Conservation (phyloP, 2,113 vertebrate genomes). For the Poecilia latipinna region DNA sequence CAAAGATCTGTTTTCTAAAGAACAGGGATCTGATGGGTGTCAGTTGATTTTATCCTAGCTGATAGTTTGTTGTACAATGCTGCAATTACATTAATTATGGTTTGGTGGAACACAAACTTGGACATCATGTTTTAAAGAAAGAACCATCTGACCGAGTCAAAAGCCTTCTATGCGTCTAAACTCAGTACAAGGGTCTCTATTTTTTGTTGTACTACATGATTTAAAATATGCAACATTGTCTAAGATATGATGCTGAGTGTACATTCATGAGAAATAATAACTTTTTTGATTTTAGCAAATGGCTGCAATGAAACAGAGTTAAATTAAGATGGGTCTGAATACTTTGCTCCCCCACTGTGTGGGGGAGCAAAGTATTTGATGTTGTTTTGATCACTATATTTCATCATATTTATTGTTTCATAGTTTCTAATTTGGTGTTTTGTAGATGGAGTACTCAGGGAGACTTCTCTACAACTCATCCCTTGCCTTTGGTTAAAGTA, state of each 20-base stretch:
- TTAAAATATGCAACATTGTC: too few species aligned
- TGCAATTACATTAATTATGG: background rate
- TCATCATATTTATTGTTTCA: background rate
- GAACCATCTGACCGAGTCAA: background rate
- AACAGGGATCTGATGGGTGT: too few species aligned
- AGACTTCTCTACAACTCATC: constrained; percentile 94
- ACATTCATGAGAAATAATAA: too few species aligned
- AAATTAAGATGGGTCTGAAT: too few species aligned
- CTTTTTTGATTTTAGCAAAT: too few species aligned
- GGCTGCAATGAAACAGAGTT: too few species aligned
- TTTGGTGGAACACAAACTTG: background rate
- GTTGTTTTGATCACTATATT: too few species aligned
- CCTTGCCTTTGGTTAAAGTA: constrained; percentile 94
- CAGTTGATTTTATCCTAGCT: background rate
- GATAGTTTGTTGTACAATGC: background rate
- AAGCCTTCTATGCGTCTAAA: background rate
- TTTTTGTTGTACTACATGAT: background rate
- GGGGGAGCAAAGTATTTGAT: too few species aligned
- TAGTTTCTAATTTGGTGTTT: constrained; percentile 34
- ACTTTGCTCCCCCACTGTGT: too few species aligned
- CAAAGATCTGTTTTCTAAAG: background rate
- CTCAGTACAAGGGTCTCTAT: background rate
- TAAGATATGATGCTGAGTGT: too few species aligned
- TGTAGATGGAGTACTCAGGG: constrained; percentile 98
- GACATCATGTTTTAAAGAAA: background rate